Evolutionary conservation across 2,888 invertebrate species (phyloP).

Genomic region (Tortrix viridana): DNA sequence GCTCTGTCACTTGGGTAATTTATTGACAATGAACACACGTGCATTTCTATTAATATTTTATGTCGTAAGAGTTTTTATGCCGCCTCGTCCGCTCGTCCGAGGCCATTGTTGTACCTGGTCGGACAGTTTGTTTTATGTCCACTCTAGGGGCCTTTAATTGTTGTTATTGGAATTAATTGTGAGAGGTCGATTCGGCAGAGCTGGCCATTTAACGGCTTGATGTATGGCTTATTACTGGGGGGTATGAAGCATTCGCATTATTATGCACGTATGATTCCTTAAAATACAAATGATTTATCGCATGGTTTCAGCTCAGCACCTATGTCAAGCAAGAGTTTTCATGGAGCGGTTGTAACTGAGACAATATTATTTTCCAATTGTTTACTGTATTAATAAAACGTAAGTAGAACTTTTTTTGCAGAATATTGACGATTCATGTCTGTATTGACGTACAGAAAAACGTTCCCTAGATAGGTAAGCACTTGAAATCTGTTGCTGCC

Average conservation of each 20-base stretch:
- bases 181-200: slow-evolving; percentile 51
- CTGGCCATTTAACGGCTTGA: slow-evolving; percentile 37
- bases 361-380: too few species aligned
- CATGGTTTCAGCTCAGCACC: too few species aligned
- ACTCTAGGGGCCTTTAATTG: slow-evolving; percentile 66
- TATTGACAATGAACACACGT: slow-evolving; percentile 84
- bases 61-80: slow-evolving; percentile 77
- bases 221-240: slow-evolving; percentile 46
- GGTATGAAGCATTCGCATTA: slow-evolving; percentile 49
- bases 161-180: slow-evolving; percentile 60
- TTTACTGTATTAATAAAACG: too few species aligned
- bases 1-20: slow-evolving; percentile 83
- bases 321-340: too few species aligned
- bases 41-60: slow-evolving; percentile 85
- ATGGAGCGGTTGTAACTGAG: too few species aligned
- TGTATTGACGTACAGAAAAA: too few species aligned
- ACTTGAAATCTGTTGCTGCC: neutral
- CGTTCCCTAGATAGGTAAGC: too few species aligned
- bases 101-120: slow-evolving; percentile 64
- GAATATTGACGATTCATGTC: too few species aligned
- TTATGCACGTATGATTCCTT: neutral
- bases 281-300: neutral
- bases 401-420: too few species aligned
- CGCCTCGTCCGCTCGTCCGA: slow-evolving; percentile 56
- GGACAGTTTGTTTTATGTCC: slow-evolving; percentile 75